Conservation (phyloP, 2,888 invertebrate species). For the Listrodromus nycthemerus region DNA sequence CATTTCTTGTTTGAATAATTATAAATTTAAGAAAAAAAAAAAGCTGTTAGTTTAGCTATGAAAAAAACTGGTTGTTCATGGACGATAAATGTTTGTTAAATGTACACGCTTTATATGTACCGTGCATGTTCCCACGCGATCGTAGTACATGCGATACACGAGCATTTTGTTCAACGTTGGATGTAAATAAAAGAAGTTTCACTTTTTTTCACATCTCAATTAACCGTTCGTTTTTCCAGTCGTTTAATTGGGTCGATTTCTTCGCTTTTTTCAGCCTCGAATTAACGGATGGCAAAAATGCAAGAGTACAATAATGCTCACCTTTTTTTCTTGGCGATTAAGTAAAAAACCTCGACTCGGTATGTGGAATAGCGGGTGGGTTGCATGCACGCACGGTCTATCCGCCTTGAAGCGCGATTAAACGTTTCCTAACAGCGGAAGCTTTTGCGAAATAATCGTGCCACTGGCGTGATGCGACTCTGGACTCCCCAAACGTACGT, state of each 20-base stretch:
- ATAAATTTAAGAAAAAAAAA: background rate
- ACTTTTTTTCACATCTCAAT: background rate
- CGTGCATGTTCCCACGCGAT: background rate
- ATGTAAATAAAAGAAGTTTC: background rate
- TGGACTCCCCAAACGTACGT: conserved; percentile 40
- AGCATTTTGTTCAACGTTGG: background rate
- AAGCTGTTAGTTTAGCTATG: background rate
- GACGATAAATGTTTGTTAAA: background rate
- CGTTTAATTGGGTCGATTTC: conserved; percentile 25
- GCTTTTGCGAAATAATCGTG: conserved; percentile 55
- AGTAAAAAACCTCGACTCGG: conserved; percentile 77
- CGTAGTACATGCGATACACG: background rate
- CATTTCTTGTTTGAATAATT: background rate
- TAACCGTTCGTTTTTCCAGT: conserved; percentile 3
- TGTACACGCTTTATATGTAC: background rate
- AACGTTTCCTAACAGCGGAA: conserved; percentile 63
- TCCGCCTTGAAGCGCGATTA: conserved; percentile 65
- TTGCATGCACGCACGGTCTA: conserved; percentile 60
- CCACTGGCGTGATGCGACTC: conserved; percentile 33
- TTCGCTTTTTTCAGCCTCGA: conserved; percentile 9
- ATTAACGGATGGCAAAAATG: conserved; percentile 15
- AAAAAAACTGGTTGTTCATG: background rate
- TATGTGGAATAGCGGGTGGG: conserved; percentile 74
- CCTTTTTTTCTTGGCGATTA: conserved; percentile 50
- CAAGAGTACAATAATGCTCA: background rate